Percentiles rank a stretch among this genome's conserved stretches.
Conservation (phyloP, 2,888 invertebrate species). For the Sinotaia quadrata region DNA sequence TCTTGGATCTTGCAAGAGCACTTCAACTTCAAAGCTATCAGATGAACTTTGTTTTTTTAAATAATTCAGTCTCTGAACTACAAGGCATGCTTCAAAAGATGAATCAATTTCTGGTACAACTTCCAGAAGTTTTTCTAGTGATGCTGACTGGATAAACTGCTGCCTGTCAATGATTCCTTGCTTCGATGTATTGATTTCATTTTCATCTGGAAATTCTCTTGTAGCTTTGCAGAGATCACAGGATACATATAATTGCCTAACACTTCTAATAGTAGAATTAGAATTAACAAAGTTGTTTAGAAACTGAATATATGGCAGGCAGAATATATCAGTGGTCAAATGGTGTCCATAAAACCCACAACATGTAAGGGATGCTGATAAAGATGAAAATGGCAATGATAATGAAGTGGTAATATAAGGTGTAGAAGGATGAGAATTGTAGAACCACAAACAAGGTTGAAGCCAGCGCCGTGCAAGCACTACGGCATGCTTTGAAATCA, state of each 20-base stretch:
- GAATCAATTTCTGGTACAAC: background rate
- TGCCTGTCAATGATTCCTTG: background rate
- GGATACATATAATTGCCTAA: background rate
- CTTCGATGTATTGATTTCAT: background rate
- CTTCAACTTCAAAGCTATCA: background rate
- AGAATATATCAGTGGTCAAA: no score
- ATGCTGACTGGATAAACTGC: background rate
- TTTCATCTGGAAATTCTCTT: background rate
- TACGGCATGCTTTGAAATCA: conserved; percentile 1
- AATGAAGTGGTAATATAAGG: background rate
- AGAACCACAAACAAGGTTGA: background rate
- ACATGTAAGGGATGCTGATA: background rate
- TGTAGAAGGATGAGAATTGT: background rate
- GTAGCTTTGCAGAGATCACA: background rate
- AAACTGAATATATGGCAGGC: no score
- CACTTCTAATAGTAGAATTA: no score
- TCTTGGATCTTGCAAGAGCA: background rate
- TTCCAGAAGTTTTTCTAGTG: conserved; percentile 5
- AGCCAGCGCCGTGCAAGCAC: background rate
- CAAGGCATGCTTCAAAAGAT: background rate
- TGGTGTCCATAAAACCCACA: background rate
- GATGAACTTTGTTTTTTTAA: background rate
- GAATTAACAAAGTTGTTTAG: no score
- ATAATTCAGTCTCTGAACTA: conserved; percentile 11
- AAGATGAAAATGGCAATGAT: background rate